phyloP scores from a whole-genome alignment of 92 coral and sea anemone genomes.

The Phenganax marumi region DNA sequence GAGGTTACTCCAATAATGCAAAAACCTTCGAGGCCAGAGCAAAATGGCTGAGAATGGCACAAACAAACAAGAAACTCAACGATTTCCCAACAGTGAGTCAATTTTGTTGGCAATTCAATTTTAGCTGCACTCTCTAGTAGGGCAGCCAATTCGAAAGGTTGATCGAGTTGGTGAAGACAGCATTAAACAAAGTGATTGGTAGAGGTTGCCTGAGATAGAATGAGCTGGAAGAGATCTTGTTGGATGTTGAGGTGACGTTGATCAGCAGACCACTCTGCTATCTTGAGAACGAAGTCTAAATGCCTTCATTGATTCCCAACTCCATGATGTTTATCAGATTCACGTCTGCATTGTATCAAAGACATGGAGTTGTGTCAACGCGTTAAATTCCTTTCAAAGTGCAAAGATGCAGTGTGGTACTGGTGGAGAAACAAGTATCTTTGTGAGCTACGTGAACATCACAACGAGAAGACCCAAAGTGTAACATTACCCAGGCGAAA shows the following conservation, averaged over 20 bases:
- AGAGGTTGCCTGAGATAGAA: background rate
- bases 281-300: background rate
- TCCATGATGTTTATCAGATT: background rate
- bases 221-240: background rate
- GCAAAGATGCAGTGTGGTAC: background rate
- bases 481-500: too few relatives aligned
- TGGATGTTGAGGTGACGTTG: conserved; percentile 4
- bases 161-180: conserved; percentile 1
- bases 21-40: background rate
- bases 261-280: background rate
- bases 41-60: background rate
- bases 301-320: background rate
- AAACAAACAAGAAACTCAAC: background rate
- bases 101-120: conserved; percentile 8
- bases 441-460: conserved; percentile 24
- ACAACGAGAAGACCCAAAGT: too few relatives aligned
- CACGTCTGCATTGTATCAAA: background rate
- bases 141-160: conserved; percentile 3
- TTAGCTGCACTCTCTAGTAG: conserved; percentile 4
- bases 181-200: conserved; percentile 9
- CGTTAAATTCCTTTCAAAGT: background rate
- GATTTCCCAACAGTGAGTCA: background rate
- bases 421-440: conserved; percentile 33
- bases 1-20: background rate
- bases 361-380: background rate